Evolutionary conservation across 30 jellyfish, hydroid and myxozoan genomes (phyloP), one percentile per base, ranked within the genome.

Genomic region (Hydractinia echinata): DNA sequence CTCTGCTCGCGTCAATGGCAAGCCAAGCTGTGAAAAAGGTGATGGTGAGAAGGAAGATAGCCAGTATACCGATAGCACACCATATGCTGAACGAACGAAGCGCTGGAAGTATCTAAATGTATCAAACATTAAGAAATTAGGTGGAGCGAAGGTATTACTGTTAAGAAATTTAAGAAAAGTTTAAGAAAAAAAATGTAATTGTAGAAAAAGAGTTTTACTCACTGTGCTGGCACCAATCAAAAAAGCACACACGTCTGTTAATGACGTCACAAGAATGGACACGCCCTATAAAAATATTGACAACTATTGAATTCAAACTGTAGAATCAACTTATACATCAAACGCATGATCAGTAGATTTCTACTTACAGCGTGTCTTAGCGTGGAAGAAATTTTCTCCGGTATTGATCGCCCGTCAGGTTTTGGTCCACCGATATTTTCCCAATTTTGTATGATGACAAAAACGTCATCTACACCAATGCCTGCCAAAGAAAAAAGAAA

Each of bases 381-480:
- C n/a, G 97, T 83, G 14, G 78, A 73, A 39, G 89, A 93, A 51
- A 90, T 39, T 14, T 52, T 86, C 16, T 79, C 73, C 14, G 95
- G 95, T 14, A 90, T 53, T 13, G 92, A 54, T 5, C 86, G 51
- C 66, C 84, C 93, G 9, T 55, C 54, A 19, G 85, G 92, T 19
- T 67, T 77, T 7, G 79, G 76, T 66, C 54, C 83, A 48, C 84
- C 82, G 14, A 68, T 67, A 60, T 72, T 90, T 21, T 90, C 97
- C 67, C 86, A 90, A 13, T 90, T 77, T 64, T 90, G 97, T 7
- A 85, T 72, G 52, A 90, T 90, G 61, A 90, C 97, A 62, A 90
- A 90, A 2, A 90, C 84, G 54, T 90, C 97, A 55, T 90, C 97
- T 10, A 90, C 97, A 13, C 97, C 97, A 54, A 90, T 90, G 74